Evolutionary conservation across 2,797 vertebrate species (phyloP).

Genomic region (Danio albolineatus): DNA sequence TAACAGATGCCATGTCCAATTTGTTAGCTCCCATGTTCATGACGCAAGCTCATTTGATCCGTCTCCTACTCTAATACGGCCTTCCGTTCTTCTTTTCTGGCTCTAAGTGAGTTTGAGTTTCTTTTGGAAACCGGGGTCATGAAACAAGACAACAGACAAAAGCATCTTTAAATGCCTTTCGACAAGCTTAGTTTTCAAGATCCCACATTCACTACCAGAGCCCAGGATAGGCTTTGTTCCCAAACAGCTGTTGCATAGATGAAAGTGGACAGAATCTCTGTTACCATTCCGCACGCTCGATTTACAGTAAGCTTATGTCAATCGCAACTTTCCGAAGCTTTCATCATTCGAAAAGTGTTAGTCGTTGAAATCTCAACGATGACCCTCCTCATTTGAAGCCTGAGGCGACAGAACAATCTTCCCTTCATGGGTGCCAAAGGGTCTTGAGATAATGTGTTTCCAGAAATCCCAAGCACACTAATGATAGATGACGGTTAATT

Average conservation of each 20-base stretch:
- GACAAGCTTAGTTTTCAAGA: slow-evolving; percentile 69
- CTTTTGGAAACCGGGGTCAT: slow-evolving; percentile 41
- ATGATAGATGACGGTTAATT: slow-evolving; percentile 37
- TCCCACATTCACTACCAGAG: background rate
- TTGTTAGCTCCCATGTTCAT: slow-evolving; percentile 14
- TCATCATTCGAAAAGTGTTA: slow-evolving; percentile 25
- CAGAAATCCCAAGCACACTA: slow-evolving; percentile 21
- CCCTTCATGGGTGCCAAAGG: slow-evolving; percentile 13
- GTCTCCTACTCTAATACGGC: slow-evolving; percentile 9
- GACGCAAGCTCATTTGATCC: slow-evolving; percentile 32
- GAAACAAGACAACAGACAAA: slow-evolving; percentile 71
- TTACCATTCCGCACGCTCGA: slow-evolving; percentile 13
- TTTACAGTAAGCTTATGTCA: slow-evolving; percentile 26
- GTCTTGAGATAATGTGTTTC: slow-evolving; percentile 26
- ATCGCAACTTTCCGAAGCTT: slow-evolving; percentile 19
- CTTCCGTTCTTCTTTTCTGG: slow-evolving; percentile 5
- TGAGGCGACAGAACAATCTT: background rate
- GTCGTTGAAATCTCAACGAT: slow-evolving; percentile 4
- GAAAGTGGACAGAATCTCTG: background rate
- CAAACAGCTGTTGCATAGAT: slow-evolving; percentile 13
- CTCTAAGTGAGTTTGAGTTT: slow-evolving; percentile 37
- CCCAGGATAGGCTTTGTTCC: background rate
- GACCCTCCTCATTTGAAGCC: background rate
- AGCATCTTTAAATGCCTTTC: slow-evolving; percentile 74
- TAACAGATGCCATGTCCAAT: slow-evolving; percentile 49